A percentile compares a stretch with the other conserved stretches of the same genome.
Conservation (phyloP, 2,113 vertebrate species). For the Rhinopomastus cyanomelas region DNA sequence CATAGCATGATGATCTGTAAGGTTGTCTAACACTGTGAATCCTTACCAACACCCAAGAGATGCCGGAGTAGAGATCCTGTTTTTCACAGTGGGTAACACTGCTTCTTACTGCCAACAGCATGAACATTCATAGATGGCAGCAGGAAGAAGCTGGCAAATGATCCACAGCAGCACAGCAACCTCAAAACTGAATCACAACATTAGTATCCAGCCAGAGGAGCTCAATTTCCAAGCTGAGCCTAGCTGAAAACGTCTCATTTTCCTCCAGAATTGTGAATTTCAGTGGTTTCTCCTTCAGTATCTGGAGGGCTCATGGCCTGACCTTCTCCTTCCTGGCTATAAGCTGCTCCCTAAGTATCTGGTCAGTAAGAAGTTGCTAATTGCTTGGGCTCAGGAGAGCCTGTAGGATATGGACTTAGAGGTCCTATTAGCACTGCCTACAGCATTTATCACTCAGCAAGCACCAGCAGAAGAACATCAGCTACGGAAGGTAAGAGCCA, state of each 20-base stretch:
- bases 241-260: neutral
- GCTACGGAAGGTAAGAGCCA: neutral
- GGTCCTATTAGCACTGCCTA: neutral
- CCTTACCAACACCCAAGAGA: neutral
- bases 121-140: neutral
- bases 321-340: neutral
- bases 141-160: neutral
- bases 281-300: neutral
- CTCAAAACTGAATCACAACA: neutral
- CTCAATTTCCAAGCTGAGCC: neutral
- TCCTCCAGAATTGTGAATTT: neutral
- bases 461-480: neutral
- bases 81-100: neutral
- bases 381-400: neutral
- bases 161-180: neutral
- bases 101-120: neutral
- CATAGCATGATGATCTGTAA: neutral
- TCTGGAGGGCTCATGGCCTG: neutral
- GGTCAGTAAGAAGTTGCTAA: neutral
- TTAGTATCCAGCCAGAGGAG: neutral
- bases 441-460: neutral
- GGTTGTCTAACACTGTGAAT: neutral
- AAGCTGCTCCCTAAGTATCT: neutral
- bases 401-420: neutral
- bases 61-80: neutral